These are phyloP conservation scores for Odontophorus gujanensis DNA, from an alignment of 2,113 vertebrate genomes.

Conservation along the genomic window DNA sequence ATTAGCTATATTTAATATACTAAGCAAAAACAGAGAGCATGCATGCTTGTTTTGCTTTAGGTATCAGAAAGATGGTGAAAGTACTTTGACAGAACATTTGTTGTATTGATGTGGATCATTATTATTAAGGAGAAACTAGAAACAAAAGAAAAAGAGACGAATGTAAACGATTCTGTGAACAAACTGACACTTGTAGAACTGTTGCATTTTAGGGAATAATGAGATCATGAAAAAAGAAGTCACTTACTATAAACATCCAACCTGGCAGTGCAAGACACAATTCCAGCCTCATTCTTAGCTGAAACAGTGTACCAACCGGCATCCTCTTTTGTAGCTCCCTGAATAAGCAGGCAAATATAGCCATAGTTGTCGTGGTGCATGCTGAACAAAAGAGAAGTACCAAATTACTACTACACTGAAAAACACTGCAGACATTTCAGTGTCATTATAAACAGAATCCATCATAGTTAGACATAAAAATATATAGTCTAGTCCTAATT, in stretches of 20 bases:
- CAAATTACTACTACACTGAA: constrained; percentile 2
- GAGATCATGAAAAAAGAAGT: neutral
- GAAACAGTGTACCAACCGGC: constrained; percentile 98
- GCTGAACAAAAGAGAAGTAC: constrained; percentile 73
- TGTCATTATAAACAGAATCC: neutral
- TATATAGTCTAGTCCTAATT: neutral
- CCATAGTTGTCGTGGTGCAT: constrained; percentile 98
- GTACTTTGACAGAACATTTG: constrained; percentile 77
- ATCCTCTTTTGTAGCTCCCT: constrained; percentile 93
- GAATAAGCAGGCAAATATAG: constrained; percentile 98
- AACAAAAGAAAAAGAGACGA: constrained; percentile 77
- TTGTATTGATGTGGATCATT: constrained; percentile 74
- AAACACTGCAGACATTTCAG: constrained; percentile 15
- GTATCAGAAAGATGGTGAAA: constrained; percentile 50
- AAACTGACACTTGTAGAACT: neutral
- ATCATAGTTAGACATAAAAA: neutral
- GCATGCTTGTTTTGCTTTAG: constrained; percentile 67
- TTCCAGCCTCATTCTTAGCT: constrained; percentile 97
- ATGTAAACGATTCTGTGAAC: constrained; percentile 51
- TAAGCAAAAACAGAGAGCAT: constrained; percentile 9
- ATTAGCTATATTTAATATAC: constrained; percentile 21
- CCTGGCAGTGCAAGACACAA: constrained; percentile 95
- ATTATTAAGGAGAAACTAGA: constrained; percentile 80
- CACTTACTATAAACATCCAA: constrained; percentile 92
- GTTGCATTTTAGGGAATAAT: neutral